Evolutionary conservation across 2,888 invertebrate genomes (phyloP), one percentile per base, ranked within the genome.

Genomic region (Papilio demoleus): DNA sequence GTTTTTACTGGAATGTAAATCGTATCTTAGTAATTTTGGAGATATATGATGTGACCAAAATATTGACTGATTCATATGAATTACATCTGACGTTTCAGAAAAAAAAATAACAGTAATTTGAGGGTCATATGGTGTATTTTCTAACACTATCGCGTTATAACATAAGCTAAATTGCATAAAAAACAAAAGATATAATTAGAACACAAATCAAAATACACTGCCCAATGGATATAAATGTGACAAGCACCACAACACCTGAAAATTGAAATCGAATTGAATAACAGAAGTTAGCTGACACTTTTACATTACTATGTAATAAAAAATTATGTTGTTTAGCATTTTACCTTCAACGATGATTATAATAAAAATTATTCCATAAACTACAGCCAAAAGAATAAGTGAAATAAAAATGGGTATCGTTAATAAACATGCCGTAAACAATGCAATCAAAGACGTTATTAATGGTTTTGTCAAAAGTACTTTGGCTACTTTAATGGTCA

Each of bases 331-430:
- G 58, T 53, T 67, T n/a, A n/a, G n/a, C 1, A 27, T n/a, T 27
- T 77, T 77, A 88, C 88, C 87, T 88, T 87, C 85, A 53, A 86
- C 62, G 27, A 87, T 68, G 4, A 87, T 68, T 42, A 88, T 79
- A 2, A 77, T 65, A 11, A 76, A 4, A 38, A 79, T 64, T 9
- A 69, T 42, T 27, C 71, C 50, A 58, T 76, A 63, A 14, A 73
- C 66, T n/a, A 66, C 9, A 56, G 73, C 12, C 31, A 81, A 17
- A 66, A 77, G 47, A 24, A 79, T 19, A n/a, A 80, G 59, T 14
- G 81, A 77, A 42, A 75, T 62, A 27, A 81, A 74, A 47, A 83
- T 40, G 47, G 73, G 36, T n/a, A 72, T 68, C 4, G 79, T 38
- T 6, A 81, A 11, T n/a, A 76, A 50, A 36, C 77, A 45, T 14